Evolutionary conservation across 2,888 invertebrate species (phyloP), one percentile per base, ranked within the genome.

Genomic region (Habrosyne pyritoides): DNA sequence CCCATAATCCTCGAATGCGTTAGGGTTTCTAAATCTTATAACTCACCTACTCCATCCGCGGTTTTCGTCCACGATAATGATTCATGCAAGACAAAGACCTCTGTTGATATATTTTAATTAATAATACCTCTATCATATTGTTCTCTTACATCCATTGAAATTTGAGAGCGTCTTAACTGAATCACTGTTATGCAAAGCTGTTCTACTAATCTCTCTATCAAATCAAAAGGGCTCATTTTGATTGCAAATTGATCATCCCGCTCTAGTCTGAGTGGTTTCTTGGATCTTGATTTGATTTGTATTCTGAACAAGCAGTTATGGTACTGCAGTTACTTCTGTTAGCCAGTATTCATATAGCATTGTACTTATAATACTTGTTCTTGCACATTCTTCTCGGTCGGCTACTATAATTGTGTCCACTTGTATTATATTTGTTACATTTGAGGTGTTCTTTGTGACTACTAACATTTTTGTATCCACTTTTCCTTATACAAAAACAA

Each of bases 181-280:
- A 47, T 53, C n/a, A 52, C 67, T 67, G 68, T 68, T 66, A 74
- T 70, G 64, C 63, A 63, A 68, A 70, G 60, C 63, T 33, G 65
- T 61, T 64, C 61, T 60, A 58, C 64, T 68, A 59, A 60, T 60
- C 59, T 61, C 55, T 55, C 18, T 56, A 50, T 52, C 53, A 66
- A 30, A 50, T 50, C 50, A 65, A 64, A 74, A 66, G 73, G 69
- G 64, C 76, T 84, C 76, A 83, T 85, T 79, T 75, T 79, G 76
- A 82, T 85, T 84, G 85, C 82, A 84, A 84, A 85, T 85, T 85
- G 80, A 82, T 82, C 84, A 83, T 74, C 77, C 75, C 69, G 49
- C 59, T 26, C 49, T 50, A 63, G 66, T 67, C 67, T 69, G 61
- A 67, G 71, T 68, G 66, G 68, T 58, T 57, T 59, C 51, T 53